Conservation (phyloP, 1,140 invertebrate species). For the Drosophila tsacasi region DNA sequence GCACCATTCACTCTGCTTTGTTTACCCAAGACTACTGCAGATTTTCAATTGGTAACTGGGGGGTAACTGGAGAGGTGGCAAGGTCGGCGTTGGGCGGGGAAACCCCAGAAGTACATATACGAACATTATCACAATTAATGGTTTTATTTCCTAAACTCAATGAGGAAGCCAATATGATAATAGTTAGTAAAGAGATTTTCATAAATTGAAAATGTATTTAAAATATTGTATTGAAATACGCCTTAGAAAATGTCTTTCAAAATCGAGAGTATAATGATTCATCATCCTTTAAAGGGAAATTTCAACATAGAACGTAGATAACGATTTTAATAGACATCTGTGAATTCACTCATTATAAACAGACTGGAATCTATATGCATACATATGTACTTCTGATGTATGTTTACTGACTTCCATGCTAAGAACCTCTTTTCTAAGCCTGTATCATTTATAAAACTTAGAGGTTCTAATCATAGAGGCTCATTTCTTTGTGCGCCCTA, state of each 20-base stretch:
- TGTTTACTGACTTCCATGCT: background rate
- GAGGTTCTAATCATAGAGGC: background rate
- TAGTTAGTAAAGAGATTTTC: background rate
- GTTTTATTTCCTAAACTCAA: background rate
- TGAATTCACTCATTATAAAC: slow-evolving; percentile 4
- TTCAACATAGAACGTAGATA: background rate
- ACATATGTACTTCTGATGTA: background rate
- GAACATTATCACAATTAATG: background rate
- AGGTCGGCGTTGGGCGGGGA: slow-evolving; percentile 22
- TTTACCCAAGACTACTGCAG: slow-evolving; percentile 28
- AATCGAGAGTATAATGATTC: background rate
- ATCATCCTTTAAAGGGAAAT: background rate
- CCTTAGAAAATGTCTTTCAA: background rate
- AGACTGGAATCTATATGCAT: background rate
- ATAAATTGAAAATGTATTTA: background rate
- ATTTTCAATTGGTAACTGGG: slow-evolving; percentile 10
- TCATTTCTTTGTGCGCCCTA: background rate
- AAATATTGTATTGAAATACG: background rate
- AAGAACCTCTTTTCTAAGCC: background rate
- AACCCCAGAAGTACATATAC: slow-evolving; percentile 7
- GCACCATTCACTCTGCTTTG: slow-evolving; percentile 30
- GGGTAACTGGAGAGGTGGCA: slow-evolving; percentile 33
- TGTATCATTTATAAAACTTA: no score
- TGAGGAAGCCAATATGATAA: background rate
- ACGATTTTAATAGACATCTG: background rate